Conservation (phyloP, 2,113 vertebrate genomes). For the Dipodomys ordii region DNA sequence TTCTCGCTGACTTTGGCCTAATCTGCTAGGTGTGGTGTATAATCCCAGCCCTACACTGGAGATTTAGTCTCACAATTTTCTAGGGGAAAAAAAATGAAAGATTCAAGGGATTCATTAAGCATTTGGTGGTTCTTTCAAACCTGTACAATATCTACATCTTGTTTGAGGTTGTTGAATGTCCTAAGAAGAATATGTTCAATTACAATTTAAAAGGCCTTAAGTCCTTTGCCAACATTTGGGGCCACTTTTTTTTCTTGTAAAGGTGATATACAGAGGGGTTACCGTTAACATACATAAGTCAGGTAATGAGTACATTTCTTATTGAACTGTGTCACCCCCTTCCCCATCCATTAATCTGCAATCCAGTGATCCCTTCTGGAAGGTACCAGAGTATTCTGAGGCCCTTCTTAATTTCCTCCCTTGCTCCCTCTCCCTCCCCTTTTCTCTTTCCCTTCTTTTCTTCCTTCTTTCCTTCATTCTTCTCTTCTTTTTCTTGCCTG, state of each 20-base stretch:
- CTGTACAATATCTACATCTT: slow-evolving; percentile 50
- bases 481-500: neutral
- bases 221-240: slow-evolving; percentile 13
- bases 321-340: too few species aligned
- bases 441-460: neutral
- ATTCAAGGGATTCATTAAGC: neutral
- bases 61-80: neutral
- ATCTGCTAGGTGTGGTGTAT: slow-evolving; percentile 22
- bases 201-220: neutral
- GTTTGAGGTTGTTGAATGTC: too few species aligned
- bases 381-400: slow-evolving; percentile 47
- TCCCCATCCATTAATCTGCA: neutral
- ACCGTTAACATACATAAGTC: too few species aligned
- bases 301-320: too few species aligned
- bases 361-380: neutral
- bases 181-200: neutral
- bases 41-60: neutral
- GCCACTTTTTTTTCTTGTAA: neutral
- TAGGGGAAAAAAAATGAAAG: slow-evolving; percentile 28
- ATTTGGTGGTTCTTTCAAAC: neutral
- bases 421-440: neutral
- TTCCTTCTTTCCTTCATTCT: neutral
- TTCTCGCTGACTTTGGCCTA: slow-evolving; percentile 6
- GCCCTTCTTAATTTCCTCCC: neutral
- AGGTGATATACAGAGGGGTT: too few species aligned